phyloP scores from a whole-genome alignment of 2,888 invertebrate genomes.

The Salticus scenicus region DNA sequence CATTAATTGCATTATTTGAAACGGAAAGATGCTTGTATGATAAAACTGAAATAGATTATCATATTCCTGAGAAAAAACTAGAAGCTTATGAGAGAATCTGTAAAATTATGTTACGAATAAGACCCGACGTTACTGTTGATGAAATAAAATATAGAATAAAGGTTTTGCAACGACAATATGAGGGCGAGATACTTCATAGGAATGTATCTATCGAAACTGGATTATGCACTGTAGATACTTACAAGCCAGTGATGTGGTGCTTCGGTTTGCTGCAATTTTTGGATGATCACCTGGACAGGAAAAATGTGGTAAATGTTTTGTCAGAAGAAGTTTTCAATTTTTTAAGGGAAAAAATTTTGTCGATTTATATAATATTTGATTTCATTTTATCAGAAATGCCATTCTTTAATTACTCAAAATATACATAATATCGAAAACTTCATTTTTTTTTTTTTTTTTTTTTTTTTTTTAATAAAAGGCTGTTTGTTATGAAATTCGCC shows the following conservation, averaged over 20 bases:
- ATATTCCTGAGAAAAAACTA: not conserved
- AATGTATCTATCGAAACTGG: not conserved
- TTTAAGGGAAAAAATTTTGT: too few relatives aligned
- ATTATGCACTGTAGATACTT: not conserved
- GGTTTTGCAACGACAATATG: not conserved
- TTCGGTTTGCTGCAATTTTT: not conserved
- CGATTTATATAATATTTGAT: too few relatives aligned
- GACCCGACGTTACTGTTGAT: not conserved
- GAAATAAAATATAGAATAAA: not conserved
- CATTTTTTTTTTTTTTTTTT: too few relatives aligned
- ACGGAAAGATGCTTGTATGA: not conserved
- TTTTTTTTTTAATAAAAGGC: too few relatives aligned
- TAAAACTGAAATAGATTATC: not conserved
- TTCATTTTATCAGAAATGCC: too few relatives aligned
- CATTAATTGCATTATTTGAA: not conserved
- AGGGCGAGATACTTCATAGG: not conserved
- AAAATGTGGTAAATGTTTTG: too few relatives aligned
- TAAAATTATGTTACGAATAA: not conserved
- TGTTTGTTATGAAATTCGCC: too few relatives aligned
- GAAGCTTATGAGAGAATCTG: not conserved
- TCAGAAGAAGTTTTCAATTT: too few relatives aligned
- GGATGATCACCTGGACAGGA: not conserved
- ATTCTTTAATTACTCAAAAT: too few relatives aligned
- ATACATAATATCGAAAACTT: too few relatives aligned
- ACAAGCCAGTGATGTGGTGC: not conserved